phyloP scores from a whole-genome alignment of 1,140 invertebrate genomes.

The Antheraea pernyi region DNA sequence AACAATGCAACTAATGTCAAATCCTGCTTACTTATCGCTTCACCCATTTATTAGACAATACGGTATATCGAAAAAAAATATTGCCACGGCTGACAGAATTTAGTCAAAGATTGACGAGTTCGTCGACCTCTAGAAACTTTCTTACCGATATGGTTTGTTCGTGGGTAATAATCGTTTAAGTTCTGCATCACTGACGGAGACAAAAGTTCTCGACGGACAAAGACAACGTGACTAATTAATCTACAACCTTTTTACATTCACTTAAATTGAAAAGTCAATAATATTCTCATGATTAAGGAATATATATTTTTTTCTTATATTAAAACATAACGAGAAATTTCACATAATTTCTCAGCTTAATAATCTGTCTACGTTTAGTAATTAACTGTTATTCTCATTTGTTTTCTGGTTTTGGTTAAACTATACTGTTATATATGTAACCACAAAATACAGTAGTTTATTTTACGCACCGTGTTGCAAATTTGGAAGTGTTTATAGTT shows the following conservation, averaged over 20 bases:
- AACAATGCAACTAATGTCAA: slow-evolving; percentile 25
- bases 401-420: no score
- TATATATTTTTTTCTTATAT: no score
- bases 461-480: no score
- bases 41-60: not conserved
- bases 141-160: slow-evolving; percentile 4
- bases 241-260: not conserved
- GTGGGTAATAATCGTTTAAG: slow-evolving; percentile 1
- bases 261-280: not conserved
- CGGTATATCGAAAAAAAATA: slow-evolving; percentile 5
- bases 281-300: no score
- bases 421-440: no score
- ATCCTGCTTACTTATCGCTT: slow-evolving; percentile 9
- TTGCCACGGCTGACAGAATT: not conserved
- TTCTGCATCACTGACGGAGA: slow-evolving; percentile 1
- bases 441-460: no score
- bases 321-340: no score
- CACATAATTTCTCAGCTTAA: no score
- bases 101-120: not conserved
- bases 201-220: not conserved
- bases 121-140: not conserved
- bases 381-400: no score
- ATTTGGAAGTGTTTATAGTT: no score
- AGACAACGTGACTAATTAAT: slow-evolving; percentile 4
- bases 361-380: no score